phyloP scores from a whole-genome alignment of 2,797 vertebrate genomes.

The Astyanax mexicanus region DNA sequence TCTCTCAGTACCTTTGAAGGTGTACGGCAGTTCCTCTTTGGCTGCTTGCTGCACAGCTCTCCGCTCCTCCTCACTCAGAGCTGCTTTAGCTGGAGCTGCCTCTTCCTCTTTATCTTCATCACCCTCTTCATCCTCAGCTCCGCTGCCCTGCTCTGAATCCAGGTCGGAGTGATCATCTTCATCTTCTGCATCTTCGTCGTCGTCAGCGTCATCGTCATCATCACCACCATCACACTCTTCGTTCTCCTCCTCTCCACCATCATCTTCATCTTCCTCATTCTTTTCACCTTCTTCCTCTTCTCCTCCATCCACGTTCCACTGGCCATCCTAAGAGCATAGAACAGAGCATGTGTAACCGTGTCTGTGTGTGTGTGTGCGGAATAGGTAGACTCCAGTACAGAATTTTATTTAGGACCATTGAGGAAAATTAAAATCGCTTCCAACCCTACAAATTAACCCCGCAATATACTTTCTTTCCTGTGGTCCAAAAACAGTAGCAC shows the following conservation, averaged over 20 bases:
- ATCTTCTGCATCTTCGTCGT: slow-evolving; percentile 10
- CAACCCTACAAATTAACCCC: too few relatives aligned
- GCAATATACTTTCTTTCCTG: too few relatives aligned
- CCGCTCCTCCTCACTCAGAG: slow-evolving; percentile 61
- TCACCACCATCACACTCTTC: not conserved
- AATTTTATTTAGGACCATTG: too few relatives aligned
- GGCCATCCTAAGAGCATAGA: slow-evolving; percentile 82
- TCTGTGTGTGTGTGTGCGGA: not conserved
- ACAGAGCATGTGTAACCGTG: too few relatives aligned
- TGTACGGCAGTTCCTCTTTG: slow-evolving; percentile 88
- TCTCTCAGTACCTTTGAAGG: slow-evolving; percentile 82
- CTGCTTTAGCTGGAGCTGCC: slow-evolving; percentile 16
- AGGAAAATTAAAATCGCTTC: too few relatives aligned
- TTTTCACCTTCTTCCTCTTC: slow-evolving; percentile 33
- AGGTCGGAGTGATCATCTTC: slow-evolving; percentile 75
- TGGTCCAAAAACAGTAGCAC: too few relatives aligned
- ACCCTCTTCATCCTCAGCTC: slow-evolving; percentile 70
- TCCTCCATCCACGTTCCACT: slow-evolving; percentile 75
- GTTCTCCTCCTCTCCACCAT: slow-evolving; percentile 45
- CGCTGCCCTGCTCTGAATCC: slow-evolving; percentile 70
- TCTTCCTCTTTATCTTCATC: slow-evolving; percentile 40
- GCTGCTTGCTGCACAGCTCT: slow-evolving; percentile 72
- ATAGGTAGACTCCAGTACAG: too few relatives aligned
- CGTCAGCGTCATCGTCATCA: slow-evolving; percentile 59
- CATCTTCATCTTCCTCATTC: slow-evolving; percentile 49